Conservation (phyloP, 2,888 invertebrate genomes). For the Macrosiphum euphorbiae region DNA sequence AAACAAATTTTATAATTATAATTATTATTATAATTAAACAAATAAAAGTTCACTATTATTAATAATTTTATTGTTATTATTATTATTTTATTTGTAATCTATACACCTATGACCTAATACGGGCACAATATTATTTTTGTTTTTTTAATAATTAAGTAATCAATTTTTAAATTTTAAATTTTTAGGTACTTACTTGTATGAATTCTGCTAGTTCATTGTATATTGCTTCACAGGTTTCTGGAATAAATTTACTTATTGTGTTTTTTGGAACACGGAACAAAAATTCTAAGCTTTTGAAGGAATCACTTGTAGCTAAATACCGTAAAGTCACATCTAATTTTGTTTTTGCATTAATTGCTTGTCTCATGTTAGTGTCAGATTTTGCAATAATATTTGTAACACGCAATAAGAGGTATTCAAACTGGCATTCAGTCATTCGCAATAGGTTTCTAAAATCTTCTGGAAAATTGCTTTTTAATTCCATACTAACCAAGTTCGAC, state of each 20-base stretch:
- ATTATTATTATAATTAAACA: constrained; percentile 9
- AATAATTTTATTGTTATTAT: background rate
- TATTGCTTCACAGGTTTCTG: constrained; percentile 51
- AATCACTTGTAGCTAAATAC: constrained; percentile 29
- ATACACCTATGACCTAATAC: too few relatives aligned
- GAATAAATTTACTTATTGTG: constrained; percentile 46
- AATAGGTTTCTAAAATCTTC: constrained; percentile 17
- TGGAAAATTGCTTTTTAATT: constrained; percentile 40
- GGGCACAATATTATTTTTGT: constrained; percentile 16
- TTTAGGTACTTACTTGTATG: background rate
- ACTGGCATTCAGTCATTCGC: constrained; percentile 41
- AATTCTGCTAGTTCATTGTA: constrained; percentile 25
- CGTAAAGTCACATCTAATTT: too few relatives aligned
- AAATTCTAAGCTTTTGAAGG: constrained; percentile 50
- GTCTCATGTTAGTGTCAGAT: background rate
- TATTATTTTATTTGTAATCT: constrained; percentile 2
- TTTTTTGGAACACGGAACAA: constrained; percentile 56
- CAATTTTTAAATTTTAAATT: too few relatives aligned
- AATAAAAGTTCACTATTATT: constrained; percentile 22
- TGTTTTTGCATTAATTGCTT: too few relatives aligned
- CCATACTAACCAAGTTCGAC: constrained; percentile 1
- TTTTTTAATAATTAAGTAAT: too few relatives aligned
- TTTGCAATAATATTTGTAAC: constrained; percentile 32
- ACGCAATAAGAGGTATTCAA: constrained; percentile 12
- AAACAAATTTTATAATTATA: constrained; percentile 6